These are phyloP conservation scores for Phyllostomus hastatus DNA, from an alignment of 2,113 vertebrate genomes.

Conservation along the genomic window DNA sequence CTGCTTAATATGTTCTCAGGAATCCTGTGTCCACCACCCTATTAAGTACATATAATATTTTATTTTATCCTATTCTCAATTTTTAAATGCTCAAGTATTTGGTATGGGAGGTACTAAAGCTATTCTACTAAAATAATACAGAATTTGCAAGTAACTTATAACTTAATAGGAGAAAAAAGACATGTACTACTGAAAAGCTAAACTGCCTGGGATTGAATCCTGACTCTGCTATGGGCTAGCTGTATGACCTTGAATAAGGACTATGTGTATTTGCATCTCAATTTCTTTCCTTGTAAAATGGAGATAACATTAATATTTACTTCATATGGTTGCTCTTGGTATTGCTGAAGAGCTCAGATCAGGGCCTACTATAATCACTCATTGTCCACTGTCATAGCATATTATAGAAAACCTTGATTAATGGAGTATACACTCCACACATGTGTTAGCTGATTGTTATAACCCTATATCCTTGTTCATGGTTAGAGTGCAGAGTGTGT, in stretches of 20 bases:
- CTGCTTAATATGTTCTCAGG: background rate
- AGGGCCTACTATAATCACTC: conserved; percentile 22
- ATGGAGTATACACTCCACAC: background rate
- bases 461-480: background rate
- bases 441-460: background rate
- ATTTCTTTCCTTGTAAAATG: background rate
- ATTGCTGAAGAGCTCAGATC: background rate
- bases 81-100: conserved; percentile 17
- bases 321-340: background rate
- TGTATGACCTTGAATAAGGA: background rate
- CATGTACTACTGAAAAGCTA: background rate
- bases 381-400: conserved; percentile 46
- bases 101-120: background rate
- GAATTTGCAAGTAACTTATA: background rate
- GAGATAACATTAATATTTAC: background rate
- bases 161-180: background rate
- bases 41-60: background rate
- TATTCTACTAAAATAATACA: background rate
- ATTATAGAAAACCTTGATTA: conserved; percentile 58
- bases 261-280: conserved; percentile 19
- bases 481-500: background rate
- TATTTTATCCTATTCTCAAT: background rate
- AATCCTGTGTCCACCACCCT: background rate
- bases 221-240: background rate
- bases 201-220: background rate